Conservation (phyloP, 2,888 invertebrate species). For the Chloromyia formosa region DNA sequence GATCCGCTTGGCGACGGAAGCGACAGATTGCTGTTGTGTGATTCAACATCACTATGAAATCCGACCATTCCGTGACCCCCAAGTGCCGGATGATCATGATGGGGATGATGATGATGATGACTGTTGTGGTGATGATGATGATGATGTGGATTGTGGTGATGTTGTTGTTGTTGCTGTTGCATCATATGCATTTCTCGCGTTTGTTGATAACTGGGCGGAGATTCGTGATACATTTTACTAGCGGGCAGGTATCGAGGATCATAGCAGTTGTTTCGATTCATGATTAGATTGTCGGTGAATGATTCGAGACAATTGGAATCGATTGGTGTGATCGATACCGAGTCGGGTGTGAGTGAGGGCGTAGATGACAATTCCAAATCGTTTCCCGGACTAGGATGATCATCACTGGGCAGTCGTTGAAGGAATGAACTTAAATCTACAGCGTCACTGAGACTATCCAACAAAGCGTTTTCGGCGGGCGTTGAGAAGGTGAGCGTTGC, state of each 20-base stretch:
- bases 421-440: conserved; percentile 81
- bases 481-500: conserved; percentile 83
- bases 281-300: conserved; percentile 78
- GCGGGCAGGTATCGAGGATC: conserved; percentile 52
- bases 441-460: conserved; percentile 81
- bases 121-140: conserved; percentile 54
- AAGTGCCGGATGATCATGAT: conserved; percentile 49
- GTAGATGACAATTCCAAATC: conserved; percentile 78
- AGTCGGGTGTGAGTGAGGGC: conserved; percentile 77
- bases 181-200: conserved; percentile 69
- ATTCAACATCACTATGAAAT: conserved; percentile 63
- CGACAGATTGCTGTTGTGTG: conserved; percentile 75
- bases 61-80: conserved; percentile 53
- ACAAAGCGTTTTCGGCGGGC: conserved; percentile 78
- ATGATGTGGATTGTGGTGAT: conserved; percentile 54
- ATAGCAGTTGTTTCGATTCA: conserved; percentile 57
- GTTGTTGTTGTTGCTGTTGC: conserved; percentile 70
- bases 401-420: conserved; percentile 72
- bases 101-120: conserved; percentile 53
- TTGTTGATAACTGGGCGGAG: conserved; percentile 69
- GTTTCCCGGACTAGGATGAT: conserved; percentile 68
- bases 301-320: conserved; percentile 73
- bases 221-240: conserved; percentile 60
- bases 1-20: conserved; percentile 82
- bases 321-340: conserved; percentile 66